These are phyloP conservation scores for Copsychus sechellarum DNA, from an alignment of 2,113 vertebrate species.

Conservation along the genomic window DNA sequence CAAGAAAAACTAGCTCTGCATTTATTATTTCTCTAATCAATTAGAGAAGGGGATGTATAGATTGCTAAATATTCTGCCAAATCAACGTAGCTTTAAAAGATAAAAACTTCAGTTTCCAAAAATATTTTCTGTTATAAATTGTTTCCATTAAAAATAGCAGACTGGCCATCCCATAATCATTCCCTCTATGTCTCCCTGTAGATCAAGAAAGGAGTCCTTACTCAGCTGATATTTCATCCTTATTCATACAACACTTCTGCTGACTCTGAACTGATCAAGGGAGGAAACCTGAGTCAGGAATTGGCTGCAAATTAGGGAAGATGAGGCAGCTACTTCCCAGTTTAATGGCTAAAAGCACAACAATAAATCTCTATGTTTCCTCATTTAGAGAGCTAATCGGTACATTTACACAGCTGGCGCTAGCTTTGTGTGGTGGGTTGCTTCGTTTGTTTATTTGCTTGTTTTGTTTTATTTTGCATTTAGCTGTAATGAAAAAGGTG, in stretches of 20 bases:
- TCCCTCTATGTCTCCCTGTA: background rate
- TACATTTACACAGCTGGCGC: constrained; percentile 45
- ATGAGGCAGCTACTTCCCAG: constrained; percentile 52
- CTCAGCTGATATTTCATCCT: constrained; percentile 13
- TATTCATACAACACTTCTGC: constrained; percentile 32
- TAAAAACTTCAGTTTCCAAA: background rate
- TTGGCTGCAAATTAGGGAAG: constrained; percentile 57
- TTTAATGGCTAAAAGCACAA: constrained; percentile 44
- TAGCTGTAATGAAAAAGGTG: constrained; percentile 17
- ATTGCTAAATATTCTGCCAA: background rate
- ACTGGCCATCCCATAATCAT: background rate
- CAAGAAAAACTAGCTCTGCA: background rate
- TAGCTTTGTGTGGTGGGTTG: background rate
- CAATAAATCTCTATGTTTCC: constrained; percentile 39
- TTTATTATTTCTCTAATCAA: background rate
- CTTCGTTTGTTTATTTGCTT: background rate
- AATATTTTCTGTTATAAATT: background rate
- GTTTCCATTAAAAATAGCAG: background rate
- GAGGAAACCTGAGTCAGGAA: constrained; percentile 59
- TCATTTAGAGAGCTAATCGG: constrained; percentile 41
- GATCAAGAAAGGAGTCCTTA: background rate
- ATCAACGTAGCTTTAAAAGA: background rate
- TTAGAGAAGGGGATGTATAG: background rate
- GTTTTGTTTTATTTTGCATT: constrained; percentile 22
- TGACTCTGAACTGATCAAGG: constrained; percentile 34